Percentiles rank a stretch among this genome's conserved stretches.
Conservation (phyloP, 2,113 vertebrate species). For the Trinectes maculatus region DNA sequence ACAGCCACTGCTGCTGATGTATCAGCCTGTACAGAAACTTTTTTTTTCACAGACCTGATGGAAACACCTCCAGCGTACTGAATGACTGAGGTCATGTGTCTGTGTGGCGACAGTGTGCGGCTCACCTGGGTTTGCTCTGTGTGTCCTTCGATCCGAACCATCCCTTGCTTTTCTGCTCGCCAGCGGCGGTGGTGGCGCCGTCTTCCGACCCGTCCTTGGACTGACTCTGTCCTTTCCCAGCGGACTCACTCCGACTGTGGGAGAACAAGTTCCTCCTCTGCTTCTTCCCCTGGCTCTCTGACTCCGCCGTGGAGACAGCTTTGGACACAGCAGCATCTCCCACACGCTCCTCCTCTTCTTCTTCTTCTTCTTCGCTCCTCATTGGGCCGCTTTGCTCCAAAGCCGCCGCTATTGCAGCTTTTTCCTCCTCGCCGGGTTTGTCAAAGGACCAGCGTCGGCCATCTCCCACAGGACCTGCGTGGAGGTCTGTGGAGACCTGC, state of each 20-base stretch:
- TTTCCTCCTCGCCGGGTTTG: conserved; percentile 82
- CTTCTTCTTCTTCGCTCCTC: conserved; percentile 48
- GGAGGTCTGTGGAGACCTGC: conserved; percentile 59
- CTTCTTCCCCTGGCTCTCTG: conserved; percentile 74
- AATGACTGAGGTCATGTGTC: no score
- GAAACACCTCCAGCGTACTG: no score
- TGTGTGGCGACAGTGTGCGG: conserved; percentile 27
- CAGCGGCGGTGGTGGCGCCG: conserved; percentile 11
- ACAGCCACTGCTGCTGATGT: conserved; percentile 2
- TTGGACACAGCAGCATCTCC: background rate
- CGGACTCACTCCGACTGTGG: conserved; percentile 68
- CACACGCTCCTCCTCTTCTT: conserved; percentile 45
- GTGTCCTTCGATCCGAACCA: conserved; percentile 91
- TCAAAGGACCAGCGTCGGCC: conserved; percentile 80
- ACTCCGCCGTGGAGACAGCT: conserved; percentile 14
- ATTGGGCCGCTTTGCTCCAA: conserved; percentile 79
- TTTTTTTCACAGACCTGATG: no score
- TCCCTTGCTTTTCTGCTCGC: conserved; percentile 83
- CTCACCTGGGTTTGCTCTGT: conserved; percentile 92
- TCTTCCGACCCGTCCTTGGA: conserved; percentile 70
- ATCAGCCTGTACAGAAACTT: background rate
- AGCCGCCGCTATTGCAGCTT: conserved; percentile 81
- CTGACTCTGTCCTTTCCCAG: conserved; percentile 65
- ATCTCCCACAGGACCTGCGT: conserved; percentile 52
- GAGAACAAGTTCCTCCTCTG: conserved; percentile 84